Conservation (phyloP, 2,888 invertebrate genomes). For the Coenonympha arcania region DNA sequence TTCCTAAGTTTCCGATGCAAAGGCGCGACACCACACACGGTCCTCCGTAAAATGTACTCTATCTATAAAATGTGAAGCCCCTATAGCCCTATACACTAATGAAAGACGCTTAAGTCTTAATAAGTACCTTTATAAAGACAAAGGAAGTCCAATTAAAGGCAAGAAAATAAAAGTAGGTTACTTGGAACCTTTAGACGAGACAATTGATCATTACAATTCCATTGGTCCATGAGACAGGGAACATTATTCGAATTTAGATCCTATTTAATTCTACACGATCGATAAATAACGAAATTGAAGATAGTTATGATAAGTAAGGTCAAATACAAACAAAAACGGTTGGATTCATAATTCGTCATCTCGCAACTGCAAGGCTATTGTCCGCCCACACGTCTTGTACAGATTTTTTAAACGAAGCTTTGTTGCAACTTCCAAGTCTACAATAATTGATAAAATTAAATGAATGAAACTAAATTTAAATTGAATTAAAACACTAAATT, state of each 20-base stretch:
- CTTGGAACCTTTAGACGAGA: neutral
- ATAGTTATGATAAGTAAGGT: neutral
- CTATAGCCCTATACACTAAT: neutral
- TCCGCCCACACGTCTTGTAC: neutral
- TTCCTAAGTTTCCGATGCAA: too few species aligned
- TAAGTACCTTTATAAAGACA: neutral
- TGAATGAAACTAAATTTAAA: neutral
- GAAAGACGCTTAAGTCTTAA: neutral
- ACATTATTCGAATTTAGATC: neutral
- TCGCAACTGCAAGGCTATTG: neutral
- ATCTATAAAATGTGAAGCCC: too few species aligned
- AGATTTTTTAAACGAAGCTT: neutral
- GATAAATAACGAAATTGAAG: neutral
- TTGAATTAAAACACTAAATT: too few species aligned
- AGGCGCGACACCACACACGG: too few species aligned
- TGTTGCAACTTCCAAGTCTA: too few species aligned
- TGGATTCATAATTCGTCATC: neutral
- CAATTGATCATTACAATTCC: constrained; percentile 4
- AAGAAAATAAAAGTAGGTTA: neutral
- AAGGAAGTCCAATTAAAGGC: neutral
- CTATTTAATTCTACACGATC: neutral
- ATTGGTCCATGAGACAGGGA: neutral
- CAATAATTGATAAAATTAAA: neutral
- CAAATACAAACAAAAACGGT: neutral
- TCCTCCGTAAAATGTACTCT: too few species aligned